Conservation (phyloP, 2,888 invertebrate genomes). For the Perizoma flavofasciatum region DNA sequence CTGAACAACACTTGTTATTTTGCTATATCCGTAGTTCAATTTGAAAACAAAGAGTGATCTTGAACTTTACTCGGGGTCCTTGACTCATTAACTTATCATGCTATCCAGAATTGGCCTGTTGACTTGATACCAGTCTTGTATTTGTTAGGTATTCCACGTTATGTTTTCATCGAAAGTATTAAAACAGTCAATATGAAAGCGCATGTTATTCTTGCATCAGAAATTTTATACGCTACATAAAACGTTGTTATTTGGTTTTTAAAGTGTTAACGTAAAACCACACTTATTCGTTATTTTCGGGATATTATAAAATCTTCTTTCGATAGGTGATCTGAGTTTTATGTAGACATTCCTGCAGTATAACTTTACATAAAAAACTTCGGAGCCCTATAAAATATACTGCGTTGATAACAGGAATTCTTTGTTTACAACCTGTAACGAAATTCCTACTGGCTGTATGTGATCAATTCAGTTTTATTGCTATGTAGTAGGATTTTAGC, state of each 20-base stretch:
- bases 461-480: not conserved
- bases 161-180: constrained; percentile 4
- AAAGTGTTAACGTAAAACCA: too few relatives aligned
- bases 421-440: too few relatives aligned
- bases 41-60: constrained; percentile 37
- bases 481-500: not conserved
- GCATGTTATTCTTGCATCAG: constrained; percentile 44
- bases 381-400: too few relatives aligned
- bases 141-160: constrained; percentile 4
- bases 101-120: constrained; percentile 19
- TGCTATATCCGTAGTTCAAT: constrained; percentile 1
- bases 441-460: too few relatives aligned
- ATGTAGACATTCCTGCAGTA: too few relatives aligned
- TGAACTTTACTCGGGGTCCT: constrained; percentile 40
- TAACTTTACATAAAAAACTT: too few relatives aligned
- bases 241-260: too few relatives aligned
- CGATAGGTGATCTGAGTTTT: too few relatives aligned
- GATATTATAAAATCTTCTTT: too few relatives aligned
- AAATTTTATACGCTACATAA: constrained; percentile 15
- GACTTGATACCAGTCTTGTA: not conserved
- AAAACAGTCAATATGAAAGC: constrained; percentile 31
- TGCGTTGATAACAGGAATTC: too few relatives aligned
- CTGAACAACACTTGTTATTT: constrained; percentile 4
- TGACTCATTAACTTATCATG: constrained; percentile 38
- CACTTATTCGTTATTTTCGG: too few relatives aligned